These are phyloP conservation scores for Gandaritis pyraliata DNA, from an alignment of 2,888 invertebrate genomes.

Conservation along the genomic window DNA sequence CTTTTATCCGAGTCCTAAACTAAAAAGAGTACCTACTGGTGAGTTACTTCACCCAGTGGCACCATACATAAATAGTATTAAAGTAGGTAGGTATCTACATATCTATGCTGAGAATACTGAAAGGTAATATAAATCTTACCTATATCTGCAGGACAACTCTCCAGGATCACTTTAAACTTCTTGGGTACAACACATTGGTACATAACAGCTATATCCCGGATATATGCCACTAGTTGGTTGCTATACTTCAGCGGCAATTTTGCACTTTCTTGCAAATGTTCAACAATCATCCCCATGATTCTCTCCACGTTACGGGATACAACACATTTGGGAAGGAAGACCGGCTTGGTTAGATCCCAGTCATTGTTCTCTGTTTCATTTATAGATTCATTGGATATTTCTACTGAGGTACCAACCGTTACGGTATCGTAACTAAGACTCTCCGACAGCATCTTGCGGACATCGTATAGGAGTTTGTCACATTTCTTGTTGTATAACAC, in stretches of 20 bases:
- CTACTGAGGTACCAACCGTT: conserved; percentile 56
- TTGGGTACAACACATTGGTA: conserved; percentile 75
- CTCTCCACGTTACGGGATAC: conserved; percentile 73
- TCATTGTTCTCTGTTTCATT: conserved; percentile 58
- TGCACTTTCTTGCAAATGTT: conserved; percentile 71
- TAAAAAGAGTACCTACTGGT: no score
- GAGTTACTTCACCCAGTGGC: no score
- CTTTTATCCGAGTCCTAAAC: no score
- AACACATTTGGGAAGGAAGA: conserved; percentile 74
- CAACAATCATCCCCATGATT: conserved; percentile 67
- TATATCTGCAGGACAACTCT: conserved; percentile 75
- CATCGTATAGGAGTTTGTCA: conserved; percentile 71
- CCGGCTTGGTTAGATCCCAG: conserved; percentile 68
- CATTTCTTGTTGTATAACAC: conserved; percentile 78
- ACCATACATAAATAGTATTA: no score
- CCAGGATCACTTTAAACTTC: conserved; percentile 72
- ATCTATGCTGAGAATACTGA: no score
- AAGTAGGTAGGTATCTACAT: no score
- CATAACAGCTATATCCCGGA: conserved; percentile 75
- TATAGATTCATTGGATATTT: conserved; percentile 57
- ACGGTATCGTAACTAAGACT: conserved; percentile 69
- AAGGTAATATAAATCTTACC: conserved; percentile 57
- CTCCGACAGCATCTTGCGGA: conserved; percentile 63
- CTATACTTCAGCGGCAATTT: conserved; percentile 71
- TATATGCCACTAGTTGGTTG: conserved; percentile 64